Percentiles rank a stretch among this genome's conserved stretches.
Conservation (phyloP, 1,140 invertebrate species). For the Galleria mellonella region DNA sequence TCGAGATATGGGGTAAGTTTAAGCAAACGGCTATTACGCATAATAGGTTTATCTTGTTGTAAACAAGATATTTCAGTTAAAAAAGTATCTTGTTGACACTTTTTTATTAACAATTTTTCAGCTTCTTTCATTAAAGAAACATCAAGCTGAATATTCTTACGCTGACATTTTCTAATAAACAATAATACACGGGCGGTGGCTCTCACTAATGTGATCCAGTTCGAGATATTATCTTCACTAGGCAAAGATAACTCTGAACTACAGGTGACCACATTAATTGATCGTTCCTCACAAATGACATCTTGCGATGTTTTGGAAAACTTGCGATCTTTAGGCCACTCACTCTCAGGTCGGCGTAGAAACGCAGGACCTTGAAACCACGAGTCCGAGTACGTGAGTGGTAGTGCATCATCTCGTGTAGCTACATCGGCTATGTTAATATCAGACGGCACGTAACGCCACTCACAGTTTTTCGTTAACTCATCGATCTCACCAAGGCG, state of each 20-base stretch:
- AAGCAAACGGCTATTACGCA: conserved; percentile 6
- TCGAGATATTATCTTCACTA: conserved; percentile 10
- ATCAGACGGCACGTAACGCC: conserved; percentile 31
- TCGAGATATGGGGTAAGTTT: conserved; percentile 12
- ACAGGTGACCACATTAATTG: conserved; percentile 1
- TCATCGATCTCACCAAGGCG: conserved; percentile 38
- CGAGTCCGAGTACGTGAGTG: no score
- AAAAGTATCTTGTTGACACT: no score
- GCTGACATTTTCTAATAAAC: conserved; percentile 14
- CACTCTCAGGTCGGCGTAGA: conserved; percentile 9
- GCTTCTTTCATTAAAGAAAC: no score
- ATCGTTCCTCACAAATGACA: conserved; percentile 3
- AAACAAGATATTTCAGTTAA: conserved; percentile 7
- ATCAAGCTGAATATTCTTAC: conserved; percentile 6
- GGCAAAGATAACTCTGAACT: conserved; percentile 6
- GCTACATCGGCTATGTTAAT: conserved; percentile 32
- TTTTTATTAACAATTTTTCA: no score
- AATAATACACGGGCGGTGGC: no score
- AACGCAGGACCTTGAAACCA: conserved; percentile 29
- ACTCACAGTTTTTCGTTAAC: conserved; percentile 20
- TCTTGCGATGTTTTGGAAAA: not conserved
- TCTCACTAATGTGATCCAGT: conserved; percentile 10
- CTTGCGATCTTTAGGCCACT: conserved; percentile 12
- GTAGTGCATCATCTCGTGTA: no score
- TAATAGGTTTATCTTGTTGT: conserved; percentile 7